Percentiles rank a stretch among this genome's conserved stretches.
Conservation (phyloP, 2,113 vertebrate genomes). For the Madoqua kirkii region DNA sequence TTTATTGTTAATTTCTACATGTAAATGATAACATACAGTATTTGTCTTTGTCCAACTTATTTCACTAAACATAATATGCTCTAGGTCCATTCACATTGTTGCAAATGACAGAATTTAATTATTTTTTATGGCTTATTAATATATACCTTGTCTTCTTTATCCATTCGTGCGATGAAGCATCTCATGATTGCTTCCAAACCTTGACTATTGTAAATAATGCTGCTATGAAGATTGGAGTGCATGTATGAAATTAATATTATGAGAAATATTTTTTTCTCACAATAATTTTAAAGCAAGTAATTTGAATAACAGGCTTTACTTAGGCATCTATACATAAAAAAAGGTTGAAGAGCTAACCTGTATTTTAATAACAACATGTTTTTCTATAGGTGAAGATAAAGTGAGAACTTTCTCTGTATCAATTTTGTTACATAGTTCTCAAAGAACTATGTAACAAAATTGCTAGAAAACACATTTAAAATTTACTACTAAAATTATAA, state of each 20-base stretch:
- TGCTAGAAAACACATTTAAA: not conserved
- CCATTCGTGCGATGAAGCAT: not conserved
- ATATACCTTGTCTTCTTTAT: not conserved
- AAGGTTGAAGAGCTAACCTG: not conserved
- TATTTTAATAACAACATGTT: constrained; percentile 7
- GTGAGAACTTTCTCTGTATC: not conserved
- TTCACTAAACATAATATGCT: not conserved
- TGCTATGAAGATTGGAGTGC: not conserved
- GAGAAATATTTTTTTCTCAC: not conserved
- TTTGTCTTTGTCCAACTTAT: not conserved
- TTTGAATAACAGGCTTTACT: not conserved
- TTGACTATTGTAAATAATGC: not conserved
- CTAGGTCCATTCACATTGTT: not conserved
- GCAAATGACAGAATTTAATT: not conserved
- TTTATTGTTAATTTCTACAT: not conserved
- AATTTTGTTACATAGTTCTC: not conserved
- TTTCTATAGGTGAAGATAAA: not conserved
- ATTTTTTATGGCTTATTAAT: not conserved
- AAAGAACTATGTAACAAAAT: too few relatives aligned
- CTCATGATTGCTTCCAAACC: not conserved
- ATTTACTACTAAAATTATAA: not conserved
- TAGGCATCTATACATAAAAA: not conserved
- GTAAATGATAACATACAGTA: not conserved
- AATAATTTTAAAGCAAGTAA: not conserved
- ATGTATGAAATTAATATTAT: not conserved